phyloP scores from a whole-genome alignment of 1,140 invertebrate species.

The Calephelis virginiensis region DNA sequence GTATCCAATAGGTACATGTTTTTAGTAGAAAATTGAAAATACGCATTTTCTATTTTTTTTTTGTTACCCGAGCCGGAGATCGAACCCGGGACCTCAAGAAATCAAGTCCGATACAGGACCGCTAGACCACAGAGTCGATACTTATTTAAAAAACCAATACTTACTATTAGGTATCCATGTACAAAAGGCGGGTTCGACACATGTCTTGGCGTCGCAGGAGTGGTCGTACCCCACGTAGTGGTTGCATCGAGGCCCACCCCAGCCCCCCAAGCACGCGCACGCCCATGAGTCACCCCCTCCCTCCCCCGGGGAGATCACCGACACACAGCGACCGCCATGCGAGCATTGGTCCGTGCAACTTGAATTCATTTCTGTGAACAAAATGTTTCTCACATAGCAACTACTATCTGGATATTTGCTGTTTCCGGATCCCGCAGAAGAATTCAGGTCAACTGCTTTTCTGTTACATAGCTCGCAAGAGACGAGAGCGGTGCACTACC shows the following conservation, averaged over 20 bases:
- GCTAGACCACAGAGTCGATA: too few relatives aligned
- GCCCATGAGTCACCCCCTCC: conserved; percentile 31
- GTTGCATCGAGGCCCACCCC: conserved; percentile 78
- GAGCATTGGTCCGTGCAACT: conserved; percentile 35
- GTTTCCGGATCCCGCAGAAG: too few relatives aligned
- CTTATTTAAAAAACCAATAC: conserved; percentile 15
- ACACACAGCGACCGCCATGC: conserved; percentile 51
- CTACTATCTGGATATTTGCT: too few relatives aligned
- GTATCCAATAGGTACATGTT: too few relatives aligned
- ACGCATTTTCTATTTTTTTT: too few relatives aligned
- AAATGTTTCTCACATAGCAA: background rate
- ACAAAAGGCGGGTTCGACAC: conserved; percentile 57
- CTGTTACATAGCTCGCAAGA: too few relatives aligned
- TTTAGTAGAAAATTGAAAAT: too few relatives aligned
- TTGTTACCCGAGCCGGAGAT: too few relatives aligned
- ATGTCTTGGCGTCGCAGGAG: conserved; percentile 80
- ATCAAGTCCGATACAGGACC: too few relatives aligned
- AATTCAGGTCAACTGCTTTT: too few relatives aligned
- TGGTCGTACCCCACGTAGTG: conserved; percentile 79
- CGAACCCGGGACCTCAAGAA: too few relatives aligned
- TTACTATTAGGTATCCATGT: conserved; percentile 46
- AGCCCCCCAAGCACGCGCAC: conserved; percentile 76
- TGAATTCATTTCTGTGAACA: background rate
- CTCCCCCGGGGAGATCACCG: conserved; percentile 19
- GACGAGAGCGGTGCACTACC: too few relatives aligned